Base-by-base conservation (phyloP, 2,113 vertebrate genomes). In the Felis chaus region DNA sequence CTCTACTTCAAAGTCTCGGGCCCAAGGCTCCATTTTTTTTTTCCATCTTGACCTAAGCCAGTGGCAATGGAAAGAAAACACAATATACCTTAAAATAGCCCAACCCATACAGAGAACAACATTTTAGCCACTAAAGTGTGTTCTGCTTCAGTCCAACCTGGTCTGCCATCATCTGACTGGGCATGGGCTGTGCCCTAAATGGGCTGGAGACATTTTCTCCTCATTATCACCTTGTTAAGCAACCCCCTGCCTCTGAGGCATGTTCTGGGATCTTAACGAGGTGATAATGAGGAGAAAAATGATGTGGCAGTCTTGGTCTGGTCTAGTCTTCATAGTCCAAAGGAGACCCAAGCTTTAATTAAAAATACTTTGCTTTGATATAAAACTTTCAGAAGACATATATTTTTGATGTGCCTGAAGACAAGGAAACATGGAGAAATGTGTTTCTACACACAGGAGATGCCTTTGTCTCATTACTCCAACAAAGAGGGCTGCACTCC, bases 161-260 rank as follows among this genome's bases (percentile, higher is more conserved):
- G 68, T 86, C 63, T 96, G 93, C 97, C 94, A 96, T 96, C 96
- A 93, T 98, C 91, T 63, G 95, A 95, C 94, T 71, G 98, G 97
- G 97, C 97, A 97, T 93, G 89, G 96, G 55, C 91, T 98, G 85
- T 96, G 93, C 93, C 97, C 97, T 89, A 96, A 98, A 97, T 96
- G 97, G 97, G 83, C 97, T 97, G 81, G 97, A 98, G 97, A 98
- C 97, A 98, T 98, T 98, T 98, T 98, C 98, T 98, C 97, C 97
- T 97, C 98, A 98, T 98, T 98, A 98, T 98, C 98, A 98, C 98
- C 98, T 98, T 98, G 97, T 98, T 98, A 98, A 98, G 97, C 88
- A 98, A 85, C 96, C 97, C 97, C 97, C 97, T 98, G 96, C 98
- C 97, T 97, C 97, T 97, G 95, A 98, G 97, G 97, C 98, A 98